phyloP scores from a whole-genome alignment of 2,888 invertebrate species.

The Galerucella calmariensis region DNA sequence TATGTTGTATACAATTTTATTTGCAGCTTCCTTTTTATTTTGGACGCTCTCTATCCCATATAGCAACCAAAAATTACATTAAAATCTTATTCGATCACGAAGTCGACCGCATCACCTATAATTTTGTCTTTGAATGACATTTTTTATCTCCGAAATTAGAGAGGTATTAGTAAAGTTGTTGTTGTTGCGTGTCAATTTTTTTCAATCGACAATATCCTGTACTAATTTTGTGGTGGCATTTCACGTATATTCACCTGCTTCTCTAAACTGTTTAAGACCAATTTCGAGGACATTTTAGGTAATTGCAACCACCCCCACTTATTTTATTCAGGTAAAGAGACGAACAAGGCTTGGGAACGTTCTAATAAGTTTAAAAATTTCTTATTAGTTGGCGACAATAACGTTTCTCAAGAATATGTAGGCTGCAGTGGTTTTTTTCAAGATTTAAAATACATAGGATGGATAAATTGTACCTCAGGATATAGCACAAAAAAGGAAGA shows the following conservation, averaged over 20 bases:
- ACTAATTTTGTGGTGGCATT: slow-evolving; percentile 33
- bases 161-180: background rate
- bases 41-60: background rate
- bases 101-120: slow-evolving; percentile 37
- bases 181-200: slow-evolving; percentile 42
- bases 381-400: background rate
- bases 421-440: background rate
- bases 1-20: too few relatives aligned
- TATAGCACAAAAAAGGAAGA: too few relatives aligned
- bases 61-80: background rate
- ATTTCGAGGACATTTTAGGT: slow-evolving; percentile 24
- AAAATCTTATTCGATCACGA: slow-evolving; percentile 26
- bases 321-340: slow-evolving; percentile 19
- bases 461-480: too few relatives aligned
- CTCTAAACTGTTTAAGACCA: slow-evolving; percentile 22
- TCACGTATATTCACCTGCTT: slow-evolving; percentile 31
- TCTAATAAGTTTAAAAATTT: background rate
- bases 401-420: background rate
- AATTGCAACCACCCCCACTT: slow-evolving; percentile 22
- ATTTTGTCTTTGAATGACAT: slow-evolving; percentile 42
- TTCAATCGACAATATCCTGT: slow-evolving; percentile 43
- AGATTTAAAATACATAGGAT: too few relatives aligned
- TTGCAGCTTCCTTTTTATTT: too few relatives aligned
- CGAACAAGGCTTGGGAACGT: background rate
- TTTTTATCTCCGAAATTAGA: slow-evolving; percentile 30